Conservation (phyloP, 2,888 invertebrate species). For the Cordilura impudica region DNA sequence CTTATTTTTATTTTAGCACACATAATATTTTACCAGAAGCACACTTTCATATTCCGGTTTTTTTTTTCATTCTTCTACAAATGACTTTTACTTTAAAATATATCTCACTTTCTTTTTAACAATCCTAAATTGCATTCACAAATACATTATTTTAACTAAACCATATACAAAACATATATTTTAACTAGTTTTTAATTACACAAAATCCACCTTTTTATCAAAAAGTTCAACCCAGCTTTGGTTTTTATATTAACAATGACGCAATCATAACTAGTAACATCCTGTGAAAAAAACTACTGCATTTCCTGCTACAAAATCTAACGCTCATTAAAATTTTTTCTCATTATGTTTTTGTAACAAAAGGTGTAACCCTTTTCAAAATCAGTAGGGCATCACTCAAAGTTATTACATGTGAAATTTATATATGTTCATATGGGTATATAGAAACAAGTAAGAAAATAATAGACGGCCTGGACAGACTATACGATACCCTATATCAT, state of each 20-base stretch:
- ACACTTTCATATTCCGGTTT: conserved; percentile 44
- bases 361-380: conserved; percentile 58
- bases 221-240: not conserved
- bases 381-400: conserved; percentile 32
- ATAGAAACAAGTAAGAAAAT: no score
- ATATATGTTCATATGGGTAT: no score
- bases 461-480: no score
- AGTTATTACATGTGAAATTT: not conserved
- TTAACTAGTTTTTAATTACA: conserved; percentile 52
- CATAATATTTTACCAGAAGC: no score
- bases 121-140: conserved; percentile 54
- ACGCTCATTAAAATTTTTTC: conserved; percentile 57
- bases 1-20: no score
- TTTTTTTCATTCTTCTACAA: conserved; percentile 2
- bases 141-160: conserved; percentile 29
- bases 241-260: conserved; percentile 43
- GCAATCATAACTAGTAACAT: conserved; percentile 53
- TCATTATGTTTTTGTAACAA: conserved; percentile 56
- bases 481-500: no score
- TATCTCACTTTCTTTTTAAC: conserved; percentile 12
- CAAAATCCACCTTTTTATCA: conserved; percentile 38
- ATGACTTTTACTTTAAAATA: conserved; percentile 27
- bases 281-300: conserved; percentile 36
- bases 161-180: not conserved
- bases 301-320: conserved; percentile 48